Conservation (phyloP, 1,140 invertebrate species). For the Leptinotarsa defecta region DNA sequence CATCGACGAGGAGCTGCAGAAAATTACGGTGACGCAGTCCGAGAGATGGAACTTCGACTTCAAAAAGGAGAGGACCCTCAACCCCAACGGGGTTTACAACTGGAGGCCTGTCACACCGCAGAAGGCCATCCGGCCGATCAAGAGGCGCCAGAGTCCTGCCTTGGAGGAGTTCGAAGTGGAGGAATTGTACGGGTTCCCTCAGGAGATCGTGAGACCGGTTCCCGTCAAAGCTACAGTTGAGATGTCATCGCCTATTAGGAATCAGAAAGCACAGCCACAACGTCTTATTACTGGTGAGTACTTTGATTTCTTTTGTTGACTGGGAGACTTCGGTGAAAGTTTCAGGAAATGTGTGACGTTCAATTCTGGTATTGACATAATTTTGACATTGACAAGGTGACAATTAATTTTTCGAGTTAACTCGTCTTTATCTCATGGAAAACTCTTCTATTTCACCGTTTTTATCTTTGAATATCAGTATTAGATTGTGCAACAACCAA, state of each 20-base stretch:
- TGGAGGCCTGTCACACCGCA: conserved; percentile 44
- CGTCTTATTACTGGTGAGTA: conserved; percentile 28
- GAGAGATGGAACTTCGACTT: conserved; percentile 58
- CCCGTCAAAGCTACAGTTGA: conserved; percentile 7
- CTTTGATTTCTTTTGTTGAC: neutral
- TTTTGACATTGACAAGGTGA: too few species aligned
- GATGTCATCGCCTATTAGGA: conserved; percentile 8
- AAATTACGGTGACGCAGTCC: conserved; percentile 44
- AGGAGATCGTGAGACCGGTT: conserved; percentile 20
- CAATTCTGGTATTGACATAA: too few species aligned
- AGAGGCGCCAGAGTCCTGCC: conserved; percentile 25
- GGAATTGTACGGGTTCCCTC: conserved; percentile 18
- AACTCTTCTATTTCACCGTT: too few species aligned
- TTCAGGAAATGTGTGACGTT: too few species aligned
- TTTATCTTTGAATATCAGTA: too few species aligned
- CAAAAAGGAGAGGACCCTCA: conserved; percentile 44
- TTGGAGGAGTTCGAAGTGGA: conserved; percentile 14
- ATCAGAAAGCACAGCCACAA: conserved; percentile 14
- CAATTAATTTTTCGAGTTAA: too few species aligned
- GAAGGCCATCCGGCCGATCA: conserved; percentile 30
- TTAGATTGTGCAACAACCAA: too few species aligned
- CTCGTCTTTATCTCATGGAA: too few species aligned
- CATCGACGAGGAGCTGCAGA: conserved; percentile 51
- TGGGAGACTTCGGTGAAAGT: too few species aligned
- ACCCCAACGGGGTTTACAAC: conserved; percentile 40